Conservation (phyloP, 2,113 vertebrate species). For the Brachyhypopomus occidentalis region DNA sequence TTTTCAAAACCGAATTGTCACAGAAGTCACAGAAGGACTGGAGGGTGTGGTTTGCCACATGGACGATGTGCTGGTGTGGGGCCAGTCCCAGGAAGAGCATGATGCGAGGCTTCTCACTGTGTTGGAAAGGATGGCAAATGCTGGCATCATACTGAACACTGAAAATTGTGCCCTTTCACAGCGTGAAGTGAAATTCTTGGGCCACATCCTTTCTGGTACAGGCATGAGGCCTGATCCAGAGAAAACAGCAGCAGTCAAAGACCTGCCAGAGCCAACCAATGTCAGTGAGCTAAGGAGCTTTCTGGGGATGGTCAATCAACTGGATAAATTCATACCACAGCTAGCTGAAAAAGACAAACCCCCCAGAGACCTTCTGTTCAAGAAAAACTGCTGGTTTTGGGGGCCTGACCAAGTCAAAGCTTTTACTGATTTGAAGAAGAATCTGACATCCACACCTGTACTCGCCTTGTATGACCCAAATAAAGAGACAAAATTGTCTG, state of each 20-base stretch:
- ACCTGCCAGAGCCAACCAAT: neutral
- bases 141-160: constrained; percentile 32
- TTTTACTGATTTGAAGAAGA: too few relatives aligned
- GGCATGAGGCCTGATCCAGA: constrained; percentile 31
- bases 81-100: constrained; percentile 15
- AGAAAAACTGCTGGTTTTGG: constrained; percentile 44
- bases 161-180: constrained; percentile 29
- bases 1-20: constrained; percentile 33
- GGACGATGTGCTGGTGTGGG: constrained; percentile 26
- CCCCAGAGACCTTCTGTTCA: constrained; percentile 3
- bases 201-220: constrained; percentile 1
- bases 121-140: constrained; percentile 21
- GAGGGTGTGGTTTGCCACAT: constrained; percentile 42
- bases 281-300: constrained; percentile 5
- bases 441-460: too few relatives aligned
- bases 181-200: constrained; percentile 32
- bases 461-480: too few relatives aligned
- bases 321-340: constrained; percentile 49
- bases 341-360: constrained; percentile 37
- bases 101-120: constrained; percentile 9
- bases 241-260: constrained; percentile 34
- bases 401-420: constrained; percentile 6
- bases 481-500: too few relatives aligned
- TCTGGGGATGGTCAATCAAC: constrained; percentile 48
- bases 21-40: neutral